phyloP scores from a whole-genome alignment of 2,797 vertebrate genomes.

The Muscicapa comitata region DNA sequence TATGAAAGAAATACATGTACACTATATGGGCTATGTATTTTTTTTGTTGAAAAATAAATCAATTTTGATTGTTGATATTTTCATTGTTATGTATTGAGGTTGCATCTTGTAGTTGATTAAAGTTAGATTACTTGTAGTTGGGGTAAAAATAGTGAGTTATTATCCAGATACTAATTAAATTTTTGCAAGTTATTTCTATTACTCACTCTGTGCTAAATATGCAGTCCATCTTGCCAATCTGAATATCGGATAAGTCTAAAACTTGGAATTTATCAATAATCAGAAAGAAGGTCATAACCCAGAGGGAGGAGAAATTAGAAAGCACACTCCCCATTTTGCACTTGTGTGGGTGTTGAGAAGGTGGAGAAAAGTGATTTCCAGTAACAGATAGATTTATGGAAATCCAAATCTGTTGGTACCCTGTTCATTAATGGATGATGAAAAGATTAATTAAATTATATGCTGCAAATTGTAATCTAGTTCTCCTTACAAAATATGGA shows the following conservation, averaged over 20 bases:
- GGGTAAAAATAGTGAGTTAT: background rate
- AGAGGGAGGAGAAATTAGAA: background rate
- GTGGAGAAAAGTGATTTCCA: background rate
- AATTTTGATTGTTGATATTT: background rate
- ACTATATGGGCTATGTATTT: background rate
- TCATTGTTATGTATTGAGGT: background rate
- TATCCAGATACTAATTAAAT: background rate
- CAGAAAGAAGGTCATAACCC: background rate
- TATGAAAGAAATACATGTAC: background rate
- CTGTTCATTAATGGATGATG: background rate
- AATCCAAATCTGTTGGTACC: background rate
- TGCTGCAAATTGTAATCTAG: background rate
- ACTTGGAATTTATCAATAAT: background rate
- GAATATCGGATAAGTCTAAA: background rate
- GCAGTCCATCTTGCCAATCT: background rate
- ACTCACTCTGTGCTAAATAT: background rate
- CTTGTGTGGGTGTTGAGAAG: background rate
- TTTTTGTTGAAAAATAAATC: background rate
- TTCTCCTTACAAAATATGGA: background rate
- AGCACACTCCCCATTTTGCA: rapidly evolving
- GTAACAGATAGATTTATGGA: background rate
- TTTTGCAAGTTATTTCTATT: background rate
- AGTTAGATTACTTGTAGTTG: background rate
- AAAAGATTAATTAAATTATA: background rate
- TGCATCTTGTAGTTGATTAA: background rate